Base-by-base conservation (phyloP, 2,888 invertebrate genomes). In the Drosophila anomelani region DNA sequence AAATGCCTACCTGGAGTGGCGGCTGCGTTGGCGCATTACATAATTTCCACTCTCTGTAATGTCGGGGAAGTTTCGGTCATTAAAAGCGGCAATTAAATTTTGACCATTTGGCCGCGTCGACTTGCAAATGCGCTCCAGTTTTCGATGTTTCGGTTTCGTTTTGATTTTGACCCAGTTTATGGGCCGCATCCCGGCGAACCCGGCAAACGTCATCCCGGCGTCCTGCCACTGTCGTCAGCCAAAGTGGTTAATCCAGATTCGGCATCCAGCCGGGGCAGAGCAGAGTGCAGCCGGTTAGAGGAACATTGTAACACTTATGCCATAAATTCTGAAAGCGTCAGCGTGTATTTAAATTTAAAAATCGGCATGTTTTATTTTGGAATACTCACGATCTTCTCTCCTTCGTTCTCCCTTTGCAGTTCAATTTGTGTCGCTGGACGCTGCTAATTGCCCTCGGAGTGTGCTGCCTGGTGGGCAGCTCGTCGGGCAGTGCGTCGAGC, bases 111-210 rank as follows among this genome's bases (percentile, higher is more conserved):
- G 85, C 80, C 77, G 75, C 68, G 72, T 70, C 85, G 85, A 86
- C 88, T 82, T 75, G 72, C 71, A 82, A 87, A 85, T 89, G 83
- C 85, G 88, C 85, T 86, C 83, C 87, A 85, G 76, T 79, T 85
- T 77, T 53, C 36, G 15, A 76, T 79, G 74, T 26, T 56, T 29
- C 26, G 47, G 9, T 36, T 20, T 32, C 7, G 23, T 12, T 47
- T 34, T 49, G 67, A 62, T 61, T 66, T 49, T 84, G 84, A 84
- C 84, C 84, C 87, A 84, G 56, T 88, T 88, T 79, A 74, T 75
- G 75, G 71, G 56, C 68, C 62, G 67, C 62, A 55, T 60, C 29
- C 46, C 46, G 46, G 3, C 46, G n/a, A 47, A 47, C 46, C 39
- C 56, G 51, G 60, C 62, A 44, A 44, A 59, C 72, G 81, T 83